A percentile compares a stretch with the other conserved stretches of the same genome.
phyloP scores from a whole-genome alignment of 1,140 invertebrate genomes.

The Camponotus floridanus region DNA sequence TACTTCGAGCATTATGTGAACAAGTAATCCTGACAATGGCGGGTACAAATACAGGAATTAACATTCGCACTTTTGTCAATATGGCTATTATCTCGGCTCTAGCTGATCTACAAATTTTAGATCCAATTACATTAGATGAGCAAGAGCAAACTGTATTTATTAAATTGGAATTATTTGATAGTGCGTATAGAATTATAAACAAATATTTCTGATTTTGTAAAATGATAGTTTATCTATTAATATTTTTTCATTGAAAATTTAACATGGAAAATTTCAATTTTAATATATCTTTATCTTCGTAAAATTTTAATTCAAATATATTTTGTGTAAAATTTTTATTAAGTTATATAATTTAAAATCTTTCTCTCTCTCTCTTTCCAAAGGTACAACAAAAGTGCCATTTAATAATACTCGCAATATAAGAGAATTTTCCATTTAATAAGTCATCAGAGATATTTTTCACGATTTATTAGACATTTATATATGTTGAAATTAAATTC shows the following conservation, averaged over 20 bases:
- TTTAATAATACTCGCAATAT: not conserved
- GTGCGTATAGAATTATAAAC: not conserved
- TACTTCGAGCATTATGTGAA: slow-evolving; percentile 56
- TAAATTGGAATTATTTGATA: not conserved
- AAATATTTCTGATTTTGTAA: not conserved
- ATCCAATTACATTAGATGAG: not conserved
- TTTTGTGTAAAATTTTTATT: not conserved
- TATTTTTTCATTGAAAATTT: not conserved
- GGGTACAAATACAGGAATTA: slow-evolving; percentile 18
- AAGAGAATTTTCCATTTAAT: not conserved
- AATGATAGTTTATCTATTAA: not conserved
- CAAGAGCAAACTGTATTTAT: not conserved
- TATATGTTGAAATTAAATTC: not conserved
- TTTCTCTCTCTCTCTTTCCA: not conserved
- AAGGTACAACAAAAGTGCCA: not conserved
- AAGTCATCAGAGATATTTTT: not conserved
- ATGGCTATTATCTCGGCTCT: slow-evolving; percentile 47
- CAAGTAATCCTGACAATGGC: slow-evolving; percentile 48
- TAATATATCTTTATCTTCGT: not conserved
- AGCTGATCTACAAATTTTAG: slow-evolving; percentile 49
- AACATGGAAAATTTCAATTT: not conserved
- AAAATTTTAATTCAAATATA: slow-evolving; percentile 11
- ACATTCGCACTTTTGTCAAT: slow-evolving; percentile 59
- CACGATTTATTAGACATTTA: no score
- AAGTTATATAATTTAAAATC: not conserved